Conservation (phyloP, 1,140 invertebrate species). For the Pogonomyrmex californicus region DNA sequence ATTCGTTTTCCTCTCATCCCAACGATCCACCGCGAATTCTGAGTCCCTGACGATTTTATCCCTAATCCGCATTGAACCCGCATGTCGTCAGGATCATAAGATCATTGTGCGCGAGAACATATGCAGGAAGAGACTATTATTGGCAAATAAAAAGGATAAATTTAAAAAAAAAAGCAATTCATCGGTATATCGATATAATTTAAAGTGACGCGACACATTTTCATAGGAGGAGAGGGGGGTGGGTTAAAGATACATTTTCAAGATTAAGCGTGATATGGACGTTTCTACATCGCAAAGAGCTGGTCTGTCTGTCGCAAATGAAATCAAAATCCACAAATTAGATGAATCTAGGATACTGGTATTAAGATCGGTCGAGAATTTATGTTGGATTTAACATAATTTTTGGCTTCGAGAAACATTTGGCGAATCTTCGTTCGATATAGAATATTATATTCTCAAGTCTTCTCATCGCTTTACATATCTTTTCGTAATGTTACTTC, state of each 20-base stretch:
- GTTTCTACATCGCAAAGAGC: neutral
- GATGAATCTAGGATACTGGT: neutral
- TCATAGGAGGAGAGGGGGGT: neutral
- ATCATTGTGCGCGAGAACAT: too few relatives aligned
- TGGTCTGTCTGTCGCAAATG: neutral
- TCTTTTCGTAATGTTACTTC: neutral
- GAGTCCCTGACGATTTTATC: neutral
- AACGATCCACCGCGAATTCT: neutral
- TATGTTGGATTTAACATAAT: neutral
- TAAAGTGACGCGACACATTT: constrained; percentile 11
- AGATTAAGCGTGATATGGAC: neutral
- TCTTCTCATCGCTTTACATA: neutral
- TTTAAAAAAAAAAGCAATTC: too few relatives aligned
- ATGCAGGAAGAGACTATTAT: too few relatives aligned
- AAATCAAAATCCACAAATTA: neutral
- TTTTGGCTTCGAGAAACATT: neutral
- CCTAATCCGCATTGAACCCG: neutral
- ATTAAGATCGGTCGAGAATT: constrained; percentile 1
- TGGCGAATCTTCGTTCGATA: neutral
- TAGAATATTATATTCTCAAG: neutral
- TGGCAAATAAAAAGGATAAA: too few relatives aligned
- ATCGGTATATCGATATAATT: neutral
- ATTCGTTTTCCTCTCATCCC: constrained; percentile 62
- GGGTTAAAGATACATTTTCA: neutral
- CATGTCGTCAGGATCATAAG: neutral